Percentiles rank a stretch among this genome's conserved stretches.
phyloP scores from a whole-genome alignment of 2,888 invertebrate genomes.

The Nasonia oneida region DNA sequence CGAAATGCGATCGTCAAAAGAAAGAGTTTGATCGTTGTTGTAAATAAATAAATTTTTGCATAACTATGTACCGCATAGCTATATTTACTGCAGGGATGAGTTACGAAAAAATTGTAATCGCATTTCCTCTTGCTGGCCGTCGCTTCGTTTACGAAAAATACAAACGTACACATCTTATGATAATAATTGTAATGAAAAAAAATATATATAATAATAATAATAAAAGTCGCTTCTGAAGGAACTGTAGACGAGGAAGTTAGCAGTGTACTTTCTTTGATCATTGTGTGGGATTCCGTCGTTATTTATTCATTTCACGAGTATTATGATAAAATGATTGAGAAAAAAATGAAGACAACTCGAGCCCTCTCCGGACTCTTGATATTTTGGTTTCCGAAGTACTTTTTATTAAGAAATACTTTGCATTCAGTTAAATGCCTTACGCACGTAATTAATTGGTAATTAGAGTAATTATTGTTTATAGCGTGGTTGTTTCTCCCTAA shows the following conservation, averaged over 20 bases:
- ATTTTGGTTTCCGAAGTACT: constrained; percentile 75
- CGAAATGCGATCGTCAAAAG: constrained; percentile 47
- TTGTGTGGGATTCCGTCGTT: constrained; percentile 24
- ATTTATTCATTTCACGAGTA: not conserved
- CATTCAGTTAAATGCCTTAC: constrained; percentile 78
- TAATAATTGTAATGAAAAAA: constrained; percentile 19
- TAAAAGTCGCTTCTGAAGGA: constrained; percentile 60
- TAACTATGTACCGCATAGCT: not conserved
- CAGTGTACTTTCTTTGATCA: constrained; percentile 24
- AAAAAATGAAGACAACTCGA: constrained; percentile 48
- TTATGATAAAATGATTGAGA: not conserved
- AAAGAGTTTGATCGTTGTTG: constrained; percentile 37
- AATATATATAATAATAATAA: constrained; percentile 36
- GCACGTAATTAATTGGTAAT: constrained; percentile 77
- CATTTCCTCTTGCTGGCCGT: constrained; percentile 36
- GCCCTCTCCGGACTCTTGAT: constrained; percentile 23
- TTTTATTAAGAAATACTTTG: constrained; percentile 80
- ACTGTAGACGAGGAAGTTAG: constrained; percentile 60
- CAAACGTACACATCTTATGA: constrained; percentile 36
- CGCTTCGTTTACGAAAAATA: constrained; percentile 29
- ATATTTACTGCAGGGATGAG: constrained; percentile 44
- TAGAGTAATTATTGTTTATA: constrained; percentile 79
- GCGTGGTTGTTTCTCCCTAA: constrained; percentile 75
- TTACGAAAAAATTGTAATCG: constrained; percentile 50
- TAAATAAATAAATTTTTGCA: constrained; percentile 50